phyloP scores from a whole-genome alignment of 2,888 invertebrate genomes.

The Plemyria rubiginata region DNA sequence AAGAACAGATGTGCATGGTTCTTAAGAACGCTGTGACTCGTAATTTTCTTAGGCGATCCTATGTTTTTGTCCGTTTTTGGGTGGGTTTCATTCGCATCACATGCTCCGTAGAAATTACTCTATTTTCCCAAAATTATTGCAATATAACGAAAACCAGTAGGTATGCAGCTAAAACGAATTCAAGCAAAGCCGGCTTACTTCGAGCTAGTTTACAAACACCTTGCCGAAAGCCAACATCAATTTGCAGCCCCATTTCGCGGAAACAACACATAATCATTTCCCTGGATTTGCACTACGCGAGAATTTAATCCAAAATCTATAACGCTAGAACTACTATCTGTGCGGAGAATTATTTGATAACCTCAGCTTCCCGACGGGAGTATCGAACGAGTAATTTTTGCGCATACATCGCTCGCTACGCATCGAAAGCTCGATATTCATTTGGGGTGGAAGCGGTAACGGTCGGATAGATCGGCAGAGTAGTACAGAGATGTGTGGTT shows the following conservation, averaged over 20 bases:
- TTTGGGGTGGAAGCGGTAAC: conserved; percentile 40
- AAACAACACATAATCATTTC: conserved; percentile 48
- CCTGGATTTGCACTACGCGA: conserved; percentile 61
- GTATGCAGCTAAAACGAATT: conserved; percentile 8
- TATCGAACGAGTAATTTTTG: conserved; percentile 38
- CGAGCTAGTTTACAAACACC: conserved; percentile 13
- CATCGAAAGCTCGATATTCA: not conserved
- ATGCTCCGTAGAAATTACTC: conserved; percentile 22
- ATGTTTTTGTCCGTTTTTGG: conserved; percentile 34
- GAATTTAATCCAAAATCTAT: conserved; percentile 78
- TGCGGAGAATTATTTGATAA: conserved; percentile 71
- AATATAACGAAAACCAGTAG: conserved; percentile 11
- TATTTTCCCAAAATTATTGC: conserved; percentile 13
- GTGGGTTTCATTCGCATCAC: conserved; percentile 20
- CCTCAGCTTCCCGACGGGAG: conserved; percentile 51
- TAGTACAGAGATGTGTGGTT: conserved; percentile 55
- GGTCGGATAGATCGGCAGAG: conserved; percentile 37
- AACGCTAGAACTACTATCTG: conserved; percentile 72
- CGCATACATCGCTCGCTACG: conserved; percentile 45
- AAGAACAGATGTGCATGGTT: conserved; percentile 22
- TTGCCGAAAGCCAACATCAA: conserved; percentile 28
- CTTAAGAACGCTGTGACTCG: conserved; percentile 39
- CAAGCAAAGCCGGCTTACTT: conserved; percentile 7
- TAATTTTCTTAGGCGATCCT: conserved; percentile 38
- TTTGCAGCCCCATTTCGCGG: conserved; percentile 29